Evolutionary conservation across 2,888 invertebrate species (phyloP).

Genomic region (Troides oblongomaculatus): DNA sequence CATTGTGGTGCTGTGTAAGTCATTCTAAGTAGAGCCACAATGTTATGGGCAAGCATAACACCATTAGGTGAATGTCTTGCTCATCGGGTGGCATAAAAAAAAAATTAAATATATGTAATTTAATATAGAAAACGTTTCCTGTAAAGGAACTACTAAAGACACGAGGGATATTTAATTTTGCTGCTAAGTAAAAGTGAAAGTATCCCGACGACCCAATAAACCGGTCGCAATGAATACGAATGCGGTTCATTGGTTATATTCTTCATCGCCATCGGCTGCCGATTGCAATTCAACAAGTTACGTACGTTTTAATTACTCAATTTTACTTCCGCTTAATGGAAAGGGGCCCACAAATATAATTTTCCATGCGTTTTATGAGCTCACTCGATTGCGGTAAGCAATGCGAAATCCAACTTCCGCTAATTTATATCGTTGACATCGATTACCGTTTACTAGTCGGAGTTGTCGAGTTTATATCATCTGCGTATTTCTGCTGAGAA

Average conservation of each 20-base stretch:
- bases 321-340: constrained; percentile 8
- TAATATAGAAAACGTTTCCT: not conserved
- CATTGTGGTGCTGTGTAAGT: no score
- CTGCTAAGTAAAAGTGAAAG: constrained; percentile 45
- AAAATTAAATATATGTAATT: not conserved
- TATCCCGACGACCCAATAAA: constrained; percentile 41
- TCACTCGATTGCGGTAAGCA: not conserved
- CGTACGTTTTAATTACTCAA: constrained; percentile 22
- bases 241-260: constrained; percentile 45
- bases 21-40: no score
- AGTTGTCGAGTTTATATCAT: no score
- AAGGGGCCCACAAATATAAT: not conserved
- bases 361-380: not conserved
- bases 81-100: no score
- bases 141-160: constrained; percentile 30
- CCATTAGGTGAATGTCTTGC: no score
- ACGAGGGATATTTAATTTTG: constrained; percentile 14
- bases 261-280: constrained; percentile 35
- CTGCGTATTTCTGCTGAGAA: no score
- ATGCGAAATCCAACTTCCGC: not conserved
- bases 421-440: no score
- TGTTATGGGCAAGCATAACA: no score
- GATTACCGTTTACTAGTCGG: no score
- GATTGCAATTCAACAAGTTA: constrained; percentile 30
- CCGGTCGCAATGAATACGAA: constrained; percentile 40